Conservation (phyloP, 2,113 vertebrate species). For the Oncorhynchus nerka region DNA sequence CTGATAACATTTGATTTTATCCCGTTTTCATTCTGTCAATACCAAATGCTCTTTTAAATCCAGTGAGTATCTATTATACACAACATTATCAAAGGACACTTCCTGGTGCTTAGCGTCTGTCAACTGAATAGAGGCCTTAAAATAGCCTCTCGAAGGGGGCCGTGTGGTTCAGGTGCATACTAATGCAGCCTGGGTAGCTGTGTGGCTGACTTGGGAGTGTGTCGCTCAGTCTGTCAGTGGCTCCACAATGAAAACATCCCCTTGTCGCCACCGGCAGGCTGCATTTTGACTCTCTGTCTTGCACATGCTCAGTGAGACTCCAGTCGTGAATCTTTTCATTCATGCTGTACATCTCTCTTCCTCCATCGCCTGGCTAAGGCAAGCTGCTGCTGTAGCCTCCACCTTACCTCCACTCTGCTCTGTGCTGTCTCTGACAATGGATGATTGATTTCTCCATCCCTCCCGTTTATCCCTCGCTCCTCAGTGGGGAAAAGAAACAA, state of each 20-base stretch:
- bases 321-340: conserved; percentile 38
- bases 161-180: conserved; percentile 26
- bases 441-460: conserved; percentile 6
- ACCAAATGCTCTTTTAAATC: background rate
- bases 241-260: conserved; percentile 16
- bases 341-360: conserved; percentile 35
- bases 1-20: background rate
- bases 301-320: conserved; percentile 79
- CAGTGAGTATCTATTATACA: background rate
- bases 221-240: background rate
- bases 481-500: background rate
- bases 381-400: background rate
- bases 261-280: conserved; percentile 27
- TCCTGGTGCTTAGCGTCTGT: background rate
- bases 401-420: background rate
- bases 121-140: conserved; percentile 4
- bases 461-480: conserved; percentile 12
- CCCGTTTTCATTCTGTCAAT: background rate
- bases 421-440: background rate
- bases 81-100: background rate
- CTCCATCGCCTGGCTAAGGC: conserved; percentile 35
- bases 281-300: conserved; percentile 16
- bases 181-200: conserved; percentile 1
- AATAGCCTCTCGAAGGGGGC: conserved; percentile 24
- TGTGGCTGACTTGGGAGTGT: background rate